Percentiles rank a stretch among this genome's conserved stretches.
Conservation (phyloP, 2,888 invertebrate genomes). For the Pedicia rivosa region DNA sequence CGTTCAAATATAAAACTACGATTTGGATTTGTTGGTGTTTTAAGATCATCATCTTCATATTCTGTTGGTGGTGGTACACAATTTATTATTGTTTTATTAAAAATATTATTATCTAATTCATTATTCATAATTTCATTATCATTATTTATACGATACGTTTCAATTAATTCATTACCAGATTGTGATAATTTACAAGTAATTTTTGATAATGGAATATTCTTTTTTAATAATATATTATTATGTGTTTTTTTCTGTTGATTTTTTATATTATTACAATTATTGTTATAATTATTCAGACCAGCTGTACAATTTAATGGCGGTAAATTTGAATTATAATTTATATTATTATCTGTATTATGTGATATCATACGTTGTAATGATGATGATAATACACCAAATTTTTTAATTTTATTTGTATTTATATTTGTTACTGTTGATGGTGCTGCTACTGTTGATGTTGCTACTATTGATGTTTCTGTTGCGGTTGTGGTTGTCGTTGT, state of each 20-base stretch:
- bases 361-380: slow-evolving; percentile 38
- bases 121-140: neutral
- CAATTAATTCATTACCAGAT: slow-evolving; percentile 21
- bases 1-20: slow-evolving; percentile 10
- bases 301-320: slow-evolving; percentile 5
- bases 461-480: no score
- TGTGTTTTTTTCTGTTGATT: slow-evolving; percentile 14
- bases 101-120: neutral
- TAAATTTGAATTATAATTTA: slow-evolving; percentile 16
- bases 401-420: slow-evolving; percentile 17
- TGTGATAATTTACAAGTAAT: slow-evolving; percentile 27
- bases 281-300: slow-evolving; percentile 6
- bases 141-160: neutral
- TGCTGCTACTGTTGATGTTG: no score
- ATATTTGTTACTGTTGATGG: slow-evolving; percentile 8
- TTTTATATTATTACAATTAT: slow-evolving; percentile 6
- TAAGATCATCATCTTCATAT: slow-evolving; percentile 10
- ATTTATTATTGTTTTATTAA: no score
- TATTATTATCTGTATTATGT: slow-evolving; percentile 26
- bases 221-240: slow-evolving; percentile 13
- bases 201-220: slow-evolving; percentile 23
- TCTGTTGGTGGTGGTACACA: neutral
- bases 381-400: slow-evolving; percentile 29
- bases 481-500: no score
- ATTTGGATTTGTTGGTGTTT: slow-evolving; percentile 13